Conservation (phyloP, 2,797 vertebrate species). For the Epinephelus coioides region DNA sequence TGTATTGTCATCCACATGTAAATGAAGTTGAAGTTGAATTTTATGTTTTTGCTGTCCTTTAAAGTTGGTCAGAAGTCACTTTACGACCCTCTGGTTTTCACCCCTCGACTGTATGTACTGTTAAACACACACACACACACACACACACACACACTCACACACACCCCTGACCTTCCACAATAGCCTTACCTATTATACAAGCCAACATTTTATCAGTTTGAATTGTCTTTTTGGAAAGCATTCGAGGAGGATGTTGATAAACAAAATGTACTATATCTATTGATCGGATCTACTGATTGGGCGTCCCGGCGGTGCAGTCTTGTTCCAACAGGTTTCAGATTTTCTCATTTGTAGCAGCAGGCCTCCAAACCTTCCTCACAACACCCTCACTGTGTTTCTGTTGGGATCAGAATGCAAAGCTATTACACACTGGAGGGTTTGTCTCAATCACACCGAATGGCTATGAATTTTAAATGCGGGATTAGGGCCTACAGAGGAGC, state of each 20-base stretch:
- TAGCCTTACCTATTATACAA: slow-evolving; percentile 12
- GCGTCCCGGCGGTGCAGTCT: slow-evolving; percentile 38
- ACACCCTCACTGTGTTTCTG: slow-evolving; percentile 76
- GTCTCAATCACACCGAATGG: slow-evolving; percentile 83
- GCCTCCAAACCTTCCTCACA: slow-evolving; percentile 60
- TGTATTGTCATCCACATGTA: too few relatives aligned
- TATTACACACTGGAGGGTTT: slow-evolving; percentile 85
- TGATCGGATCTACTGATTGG: slow-evolving; percentile 63
- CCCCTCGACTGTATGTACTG: background rate
- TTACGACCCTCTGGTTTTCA: too few relatives aligned
- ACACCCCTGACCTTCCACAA: background rate
- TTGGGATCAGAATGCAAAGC: slow-evolving; percentile 83
- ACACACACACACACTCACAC: too few relatives aligned
- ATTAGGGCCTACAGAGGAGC: slow-evolving; percentile 81
- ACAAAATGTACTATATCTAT: slow-evolving; percentile 53
- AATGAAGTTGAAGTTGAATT: too few relatives aligned
- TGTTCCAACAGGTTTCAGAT: slow-evolving; percentile 66
- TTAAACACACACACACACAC: background rate
- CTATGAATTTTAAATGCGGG: slow-evolving; percentile 86
- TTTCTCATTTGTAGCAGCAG: slow-evolving; percentile 71
- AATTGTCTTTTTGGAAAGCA: slow-evolving; percentile 42
- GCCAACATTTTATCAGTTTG: slow-evolving; percentile 43
- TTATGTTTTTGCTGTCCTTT: too few relatives aligned
- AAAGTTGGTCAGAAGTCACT: too few relatives aligned
- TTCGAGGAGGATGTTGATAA: slow-evolving; percentile 38